Evolutionary conservation across 92 coral and sea anemone genomes (phyloP).

Genomic region (Parazoanthus darwini): DNA sequence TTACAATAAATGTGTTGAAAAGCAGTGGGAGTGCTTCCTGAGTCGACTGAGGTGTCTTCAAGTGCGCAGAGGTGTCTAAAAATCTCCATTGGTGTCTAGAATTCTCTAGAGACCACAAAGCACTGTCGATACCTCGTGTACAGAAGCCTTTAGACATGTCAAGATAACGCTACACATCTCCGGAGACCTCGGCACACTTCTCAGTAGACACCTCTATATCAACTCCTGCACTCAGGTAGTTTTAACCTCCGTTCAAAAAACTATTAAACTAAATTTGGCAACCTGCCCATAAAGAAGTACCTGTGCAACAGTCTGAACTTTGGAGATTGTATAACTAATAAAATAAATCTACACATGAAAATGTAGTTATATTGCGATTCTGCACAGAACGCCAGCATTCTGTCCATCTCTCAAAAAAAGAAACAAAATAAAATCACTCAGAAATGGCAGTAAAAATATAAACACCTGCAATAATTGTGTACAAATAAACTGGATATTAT

Average conservation of each 20-base stretch:
- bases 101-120: no score
- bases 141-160: no score
- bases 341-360: background rate
- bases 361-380: background rate
- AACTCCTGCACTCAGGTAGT: no score
- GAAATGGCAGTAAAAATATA: background rate
- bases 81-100: no score
- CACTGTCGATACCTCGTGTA: no score
- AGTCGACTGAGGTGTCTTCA: background rate
- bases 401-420: background rate
- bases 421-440: background rate
- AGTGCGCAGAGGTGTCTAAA: background rate
- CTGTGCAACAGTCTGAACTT: background rate
- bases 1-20: background rate
- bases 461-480: background rate
- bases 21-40: background rate
- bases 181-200: no score
- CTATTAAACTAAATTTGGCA: no score
- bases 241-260: no score
- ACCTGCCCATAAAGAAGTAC: no score
- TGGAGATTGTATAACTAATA: background rate
- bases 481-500: background rate
- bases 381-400: constrained; percentile 28
- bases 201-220: no score
- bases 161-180: no score